These are phyloP conservation scores for Eupeodes luniger DNA, from an alignment of 2,888 invertebrate genomes.

Conservation along the genomic window DNA sequence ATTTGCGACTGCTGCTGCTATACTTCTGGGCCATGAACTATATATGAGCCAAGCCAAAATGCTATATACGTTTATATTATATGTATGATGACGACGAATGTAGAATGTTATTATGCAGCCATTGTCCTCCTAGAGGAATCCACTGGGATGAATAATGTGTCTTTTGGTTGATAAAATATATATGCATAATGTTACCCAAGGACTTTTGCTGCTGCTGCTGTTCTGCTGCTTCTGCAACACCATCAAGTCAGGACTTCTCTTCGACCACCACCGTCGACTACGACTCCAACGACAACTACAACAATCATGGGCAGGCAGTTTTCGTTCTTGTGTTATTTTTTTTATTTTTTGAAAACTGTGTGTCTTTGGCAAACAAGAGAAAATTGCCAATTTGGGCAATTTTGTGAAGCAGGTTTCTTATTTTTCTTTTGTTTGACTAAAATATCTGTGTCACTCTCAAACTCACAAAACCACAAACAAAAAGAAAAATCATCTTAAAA, in stretches of 20 bases:
- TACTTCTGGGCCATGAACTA: slow-evolving; percentile 66
- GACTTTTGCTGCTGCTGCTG: slow-evolving; percentile 33
- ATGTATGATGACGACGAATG: slow-evolving; percentile 16
- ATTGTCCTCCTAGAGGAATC: slow-evolving; percentile 56
- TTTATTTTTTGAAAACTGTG: slow-evolving; percentile 14
- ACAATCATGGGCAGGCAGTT: neutral
- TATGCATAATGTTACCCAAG: slow-evolving; percentile 34
- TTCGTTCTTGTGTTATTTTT: neutral
- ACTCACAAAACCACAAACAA: neutral
- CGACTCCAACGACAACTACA: too few relatives aligned
- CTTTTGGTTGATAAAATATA: slow-evolving; percentile 40
- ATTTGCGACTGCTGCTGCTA: neutral
- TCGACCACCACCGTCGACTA: neutral
- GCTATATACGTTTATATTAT: slow-evolving; percentile 41
- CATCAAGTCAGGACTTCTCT: slow-evolving; percentile 35
- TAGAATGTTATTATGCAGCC: slow-evolving; percentile 65
- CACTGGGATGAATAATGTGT: slow-evolving; percentile 57
- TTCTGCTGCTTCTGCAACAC: neutral
- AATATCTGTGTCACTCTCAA: slow-evolving; percentile 23
- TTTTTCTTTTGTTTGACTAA: slow-evolving; percentile 35
- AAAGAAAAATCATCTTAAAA: neutral
- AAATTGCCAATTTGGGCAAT: slow-evolving; percentile 71
- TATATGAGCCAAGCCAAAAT: slow-evolving; percentile 35
- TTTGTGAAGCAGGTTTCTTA: slow-evolving; percentile 51
- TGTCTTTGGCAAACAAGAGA: slow-evolving; percentile 67